Evolutionary conservation across 2,113 vertebrate species (phyloP).

Genomic region (Bos javanicus): DNA sequence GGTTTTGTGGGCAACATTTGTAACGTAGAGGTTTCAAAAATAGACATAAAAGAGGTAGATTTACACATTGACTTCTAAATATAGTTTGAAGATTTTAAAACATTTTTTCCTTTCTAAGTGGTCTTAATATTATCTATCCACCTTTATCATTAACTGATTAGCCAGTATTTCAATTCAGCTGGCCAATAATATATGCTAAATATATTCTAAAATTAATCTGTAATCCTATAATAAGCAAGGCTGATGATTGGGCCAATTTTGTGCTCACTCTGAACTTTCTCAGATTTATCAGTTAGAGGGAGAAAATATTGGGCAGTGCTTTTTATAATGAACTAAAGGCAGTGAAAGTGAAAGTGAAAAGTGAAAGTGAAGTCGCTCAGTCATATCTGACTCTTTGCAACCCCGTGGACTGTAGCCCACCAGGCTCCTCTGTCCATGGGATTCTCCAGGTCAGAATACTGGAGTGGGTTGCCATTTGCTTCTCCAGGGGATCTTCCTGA

Average conservation of each 20-base stretch:
- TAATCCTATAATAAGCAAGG: not conserved
- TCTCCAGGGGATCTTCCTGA: not conserved
- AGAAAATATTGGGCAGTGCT: not conserved
- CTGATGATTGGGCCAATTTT: not conserved
- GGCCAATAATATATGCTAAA: not conserved
- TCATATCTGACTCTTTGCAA: fast-evolving
- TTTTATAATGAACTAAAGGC: not conserved
- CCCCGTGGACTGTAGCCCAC: not conserved
- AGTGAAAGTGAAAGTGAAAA: not conserved
- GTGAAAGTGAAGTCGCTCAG: not conserved
- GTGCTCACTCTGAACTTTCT: not conserved
- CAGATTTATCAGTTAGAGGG: not conserved
- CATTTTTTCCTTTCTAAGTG: not conserved
- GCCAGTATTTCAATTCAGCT: constrained; percentile 15
- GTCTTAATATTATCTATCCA: not conserved
- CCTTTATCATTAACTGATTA: not conserved
- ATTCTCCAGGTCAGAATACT: not conserved
- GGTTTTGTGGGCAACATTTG: not conserved
- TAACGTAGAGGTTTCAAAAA: not conserved
- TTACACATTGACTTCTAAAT: not conserved
- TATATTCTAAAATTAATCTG: not conserved
- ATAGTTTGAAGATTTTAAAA: not conserved
- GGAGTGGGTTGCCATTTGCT: not conserved
- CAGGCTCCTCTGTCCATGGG: not conserved
- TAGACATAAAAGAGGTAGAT: not conserved